These are phyloP conservation scores for Enhydra lutris DNA, from an alignment of 2,113 vertebrate species.

Conservation along the genomic window DNA sequence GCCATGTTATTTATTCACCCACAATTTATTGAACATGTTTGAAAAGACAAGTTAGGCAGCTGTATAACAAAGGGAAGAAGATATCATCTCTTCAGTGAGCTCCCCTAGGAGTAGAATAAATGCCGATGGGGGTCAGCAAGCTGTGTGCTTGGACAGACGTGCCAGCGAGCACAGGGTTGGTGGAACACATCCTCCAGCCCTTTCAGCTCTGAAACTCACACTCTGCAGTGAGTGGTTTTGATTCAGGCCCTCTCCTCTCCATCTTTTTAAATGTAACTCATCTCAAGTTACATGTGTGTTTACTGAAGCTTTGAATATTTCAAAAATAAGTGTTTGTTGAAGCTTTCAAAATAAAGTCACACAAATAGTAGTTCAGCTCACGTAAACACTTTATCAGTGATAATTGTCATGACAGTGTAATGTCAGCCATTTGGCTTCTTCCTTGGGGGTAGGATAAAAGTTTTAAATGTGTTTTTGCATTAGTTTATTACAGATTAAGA, in stretches of 20 bases:
- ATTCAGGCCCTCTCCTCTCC: background rate
- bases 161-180: background rate
- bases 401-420: background rate
- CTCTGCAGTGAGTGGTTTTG: background rate
- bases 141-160: background rate
- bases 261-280: background rate
- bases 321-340: background rate
- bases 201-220: background rate
- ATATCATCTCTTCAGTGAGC: background rate
- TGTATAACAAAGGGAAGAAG: background rate
- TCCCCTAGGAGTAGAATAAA: background rate
- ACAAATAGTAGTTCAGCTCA: background rate
- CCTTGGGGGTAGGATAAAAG: background rate
- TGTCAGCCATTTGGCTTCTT: background rate
- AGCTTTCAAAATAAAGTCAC: background rate
- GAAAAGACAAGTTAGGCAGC: background rate
- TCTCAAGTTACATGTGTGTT: background rate
- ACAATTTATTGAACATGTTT: background rate
- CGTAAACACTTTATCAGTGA: background rate
- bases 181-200: fast-evolving
- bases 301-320: background rate
- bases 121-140: background rate
- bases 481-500: background rate
- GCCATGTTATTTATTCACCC: background rate
- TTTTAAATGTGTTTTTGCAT: background rate